Evolutionary conservation across 2,113 vertebrate species (phyloP), one percentile per base, ranked within the genome.

Genomic region (Platichthys stellatus): DNA sequence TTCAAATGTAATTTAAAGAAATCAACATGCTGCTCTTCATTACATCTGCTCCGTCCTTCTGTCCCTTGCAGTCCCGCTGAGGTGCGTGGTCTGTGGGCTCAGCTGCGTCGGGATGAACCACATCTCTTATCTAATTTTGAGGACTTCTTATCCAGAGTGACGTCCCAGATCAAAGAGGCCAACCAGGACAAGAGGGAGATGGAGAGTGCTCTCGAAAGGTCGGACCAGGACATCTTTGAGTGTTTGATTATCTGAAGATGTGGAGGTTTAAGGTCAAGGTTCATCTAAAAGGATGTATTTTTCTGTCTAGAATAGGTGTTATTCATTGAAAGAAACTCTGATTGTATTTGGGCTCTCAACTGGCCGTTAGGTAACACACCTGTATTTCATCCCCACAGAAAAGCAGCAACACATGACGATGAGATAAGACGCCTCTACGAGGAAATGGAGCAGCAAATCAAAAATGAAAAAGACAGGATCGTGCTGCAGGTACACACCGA

Each of bases 371-470:
- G 18, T 62, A n/a, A 6, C 35, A 10, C 14, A 4, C 6, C 0
- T 45, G 11, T 4, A 49, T 69, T 35, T 60, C 31, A 40, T 43
- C 69, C 47, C 1, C 49, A 62, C 89, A 98, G 98, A 90, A 98
- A 96, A 93, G 94, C 94, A 49, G 93, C 94, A 23, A 94, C 94
- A 18, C 96, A 97, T 54, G 95, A 96, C 82, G 90, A 95, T 89
- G 96, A 99, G 93, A 97, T 97, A 74, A 94, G 96, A 54, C 93
- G 92, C 31, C 95, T 99, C 0, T 98, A 97, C 24, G 96, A 97
- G 65, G 98, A 99, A 93, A 98, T 98, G 97, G 97, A 98, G 63
- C 96, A 96, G 67, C 96, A 98, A 82, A 97, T 99, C 73, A 97
- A 96, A 86, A 95, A 77, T 3, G 97, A 98, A 86, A 97, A 96